Evolutionary conservation across 2,113 vertebrate genomes (phyloP), one percentile per base, ranked within the genome.

Genomic region (Sardina pilchardus): DNA sequence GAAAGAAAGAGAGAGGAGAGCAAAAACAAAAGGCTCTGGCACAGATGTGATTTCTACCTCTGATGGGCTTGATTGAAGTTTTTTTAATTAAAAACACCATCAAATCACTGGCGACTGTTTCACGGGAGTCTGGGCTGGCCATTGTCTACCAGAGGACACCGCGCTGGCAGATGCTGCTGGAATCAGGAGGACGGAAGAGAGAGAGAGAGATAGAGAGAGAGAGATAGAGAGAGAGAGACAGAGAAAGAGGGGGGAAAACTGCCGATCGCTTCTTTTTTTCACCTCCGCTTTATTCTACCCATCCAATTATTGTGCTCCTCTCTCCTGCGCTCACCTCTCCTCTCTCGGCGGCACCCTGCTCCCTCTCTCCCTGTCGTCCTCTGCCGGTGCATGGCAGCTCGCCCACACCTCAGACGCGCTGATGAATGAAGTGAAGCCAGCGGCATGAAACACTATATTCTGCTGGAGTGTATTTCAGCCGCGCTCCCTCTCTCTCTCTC

Each of bases 261-360:
- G 81, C 86, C 3, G 19, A 88, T 84, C 43, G 24, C 71, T 82
- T 63, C 45, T 85, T 75, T 83, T 80, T 81, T 86, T 67, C 82
- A 47, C 45, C 56, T 19, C 85, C 85, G n/a, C 50, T 67, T 82
- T 78, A 82, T 75, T 81, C 71, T 83, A 45, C 84, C 63, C 87
- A 42, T 88, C 78, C 34, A 34, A 45, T 71, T 71, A 71, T 71
- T 34, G 26, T 30, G n/a, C 63, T 71, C 63, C 16, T 71, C 63
- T 34, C 81, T 93, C 93, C 90, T 93, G 90, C 91, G 93, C 93
- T 94, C 92, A 93, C 90, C 88, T 88, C 71, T 85, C 85, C 90
- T 90, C 93, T 92, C 90, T 87, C 87, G 83, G 82, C 88, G 81
- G 87, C 84, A 47, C 83, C 78, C 50, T 26, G 45, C 34, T 36